Conservation (phyloP, 92 coral and sea anemone species). For the Porites rus region DNA sequence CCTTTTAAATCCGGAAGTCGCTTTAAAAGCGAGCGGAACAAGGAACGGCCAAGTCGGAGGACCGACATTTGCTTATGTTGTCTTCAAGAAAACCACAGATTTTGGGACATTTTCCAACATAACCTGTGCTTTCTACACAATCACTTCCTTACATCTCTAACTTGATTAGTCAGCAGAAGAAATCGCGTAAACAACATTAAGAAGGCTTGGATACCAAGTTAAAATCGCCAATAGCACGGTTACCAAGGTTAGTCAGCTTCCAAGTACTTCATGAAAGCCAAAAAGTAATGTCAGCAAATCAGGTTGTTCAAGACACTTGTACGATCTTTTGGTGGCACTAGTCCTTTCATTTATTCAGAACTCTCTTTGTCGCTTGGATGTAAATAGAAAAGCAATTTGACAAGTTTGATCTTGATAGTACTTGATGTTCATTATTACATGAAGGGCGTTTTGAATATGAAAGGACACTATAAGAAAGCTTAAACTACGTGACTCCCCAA, state of each 20-base stretch:
- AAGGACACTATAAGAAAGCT: background rate
- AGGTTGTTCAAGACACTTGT: background rate
- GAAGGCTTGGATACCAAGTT: slow-evolving; percentile 37
- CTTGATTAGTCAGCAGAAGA: slow-evolving; percentile 22
- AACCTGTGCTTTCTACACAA: background rate
- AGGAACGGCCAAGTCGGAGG: slow-evolving; percentile 37
- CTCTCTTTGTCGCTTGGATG: too few relatives aligned
- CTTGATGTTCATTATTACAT: too few relatives aligned
- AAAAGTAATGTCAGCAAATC: too few relatives aligned
- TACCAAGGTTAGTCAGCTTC: background rate
- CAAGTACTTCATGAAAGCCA: background rate
- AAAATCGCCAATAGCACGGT: background rate
- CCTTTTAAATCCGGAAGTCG: slow-evolving; percentile 27
- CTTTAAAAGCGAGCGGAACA: slow-evolving; percentile 29
- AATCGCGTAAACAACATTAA: background rate
- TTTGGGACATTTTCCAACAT: background rate
- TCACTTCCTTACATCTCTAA: too few relatives aligned
- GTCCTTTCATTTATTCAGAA: too few relatives aligned
- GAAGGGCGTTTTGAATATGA: background rate
- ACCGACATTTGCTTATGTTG: slow-evolving; percentile 18
- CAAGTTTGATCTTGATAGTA: too few relatives aligned
- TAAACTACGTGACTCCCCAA: background rate
- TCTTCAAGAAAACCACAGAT: background rate
- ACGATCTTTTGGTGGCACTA: background rate
- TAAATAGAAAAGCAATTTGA: too few relatives aligned